A percentile compares a stretch with the other conserved stretches of the same genome.
phyloP scores from a whole-genome alignment of 2,113 vertebrate species.

The pig (Sus scrofa) region DNA sequence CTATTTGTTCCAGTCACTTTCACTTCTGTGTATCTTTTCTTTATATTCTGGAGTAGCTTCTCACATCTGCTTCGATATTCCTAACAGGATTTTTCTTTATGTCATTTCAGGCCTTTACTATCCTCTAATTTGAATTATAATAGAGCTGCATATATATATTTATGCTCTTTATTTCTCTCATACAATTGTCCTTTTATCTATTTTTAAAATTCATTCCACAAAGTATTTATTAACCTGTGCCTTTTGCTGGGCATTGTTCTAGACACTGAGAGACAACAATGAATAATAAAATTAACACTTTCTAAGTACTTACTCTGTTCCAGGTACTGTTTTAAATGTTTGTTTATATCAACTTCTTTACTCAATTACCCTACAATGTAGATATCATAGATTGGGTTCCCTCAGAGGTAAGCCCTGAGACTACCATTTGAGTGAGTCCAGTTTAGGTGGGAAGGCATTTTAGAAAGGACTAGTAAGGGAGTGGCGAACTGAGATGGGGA shows the following conservation, averaged over 20 bases:
- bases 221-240: background rate
- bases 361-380: background rate
- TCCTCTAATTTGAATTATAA: constrained; percentile 10
- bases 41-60: background rate
- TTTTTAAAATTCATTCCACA: background rate
- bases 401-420: background rate
- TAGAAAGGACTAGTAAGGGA: background rate
- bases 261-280: background rate
- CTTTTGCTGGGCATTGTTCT: background rate
- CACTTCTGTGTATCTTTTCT: background rate
- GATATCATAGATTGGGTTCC: background rate
- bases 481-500: accelerated
- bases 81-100: background rate
- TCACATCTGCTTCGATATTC: background rate
- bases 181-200: background rate
- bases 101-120: background rate
- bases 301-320: background rate
- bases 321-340: background rate
- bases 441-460: background rate
- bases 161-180: background rate
- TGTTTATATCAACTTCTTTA: background rate
- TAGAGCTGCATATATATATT: background rate
- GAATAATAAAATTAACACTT: background rate
- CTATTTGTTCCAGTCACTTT: background rate
- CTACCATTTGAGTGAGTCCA: background rate